Evolutionary conservation across 2,888 invertebrate species (phyloP), one percentile per base, ranked within the genome.

Genomic region (Boloria selene): DNA sequence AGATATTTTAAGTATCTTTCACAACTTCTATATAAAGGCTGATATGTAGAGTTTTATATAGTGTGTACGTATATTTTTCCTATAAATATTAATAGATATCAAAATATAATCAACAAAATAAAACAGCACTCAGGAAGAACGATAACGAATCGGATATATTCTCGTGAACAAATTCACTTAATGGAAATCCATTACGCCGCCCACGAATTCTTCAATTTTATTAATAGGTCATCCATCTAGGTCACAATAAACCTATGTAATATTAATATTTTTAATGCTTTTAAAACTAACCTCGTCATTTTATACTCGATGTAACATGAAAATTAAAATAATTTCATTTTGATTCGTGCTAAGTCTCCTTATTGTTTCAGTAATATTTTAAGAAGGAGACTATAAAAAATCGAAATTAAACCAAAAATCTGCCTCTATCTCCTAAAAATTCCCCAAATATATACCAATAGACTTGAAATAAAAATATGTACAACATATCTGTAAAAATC

Each of bases 121-220:
- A 44, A 65, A 55, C 53, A 58, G 61, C 67, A 69, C 67, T 70
- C 62, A 67, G 59, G 59, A 62, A 67, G 53, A 61, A 44, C 50
- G 67, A 67, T 65, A 67, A 65, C 61, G 63, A 66, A 65, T 65
- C 64, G 58, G 65, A 67, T 64, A 49, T 66, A 64, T 69, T 71
- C 71, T 72, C 65, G 52, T 53, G 67, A 65, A 51, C 68, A 70
- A 72, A 70, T 73, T 64, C 67, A 68, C 68, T 70, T 83, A 83
- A 83, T 84, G 82, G 81, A 81, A 83, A 83, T 80, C 84, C 83
- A 85, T 84, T 84, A 82, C 77, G 69, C 75, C 71, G 76, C 82
- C 79, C 76, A 82, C 81, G 77, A 67, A 65, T 70, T 70, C 67
- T 65, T 70, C 72, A 69, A 70, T 71, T 70, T 69, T 70, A 69